phyloP scores from a whole-genome alignment of 1,140 invertebrate genomes.

The Drosophila lowei region DNA sequence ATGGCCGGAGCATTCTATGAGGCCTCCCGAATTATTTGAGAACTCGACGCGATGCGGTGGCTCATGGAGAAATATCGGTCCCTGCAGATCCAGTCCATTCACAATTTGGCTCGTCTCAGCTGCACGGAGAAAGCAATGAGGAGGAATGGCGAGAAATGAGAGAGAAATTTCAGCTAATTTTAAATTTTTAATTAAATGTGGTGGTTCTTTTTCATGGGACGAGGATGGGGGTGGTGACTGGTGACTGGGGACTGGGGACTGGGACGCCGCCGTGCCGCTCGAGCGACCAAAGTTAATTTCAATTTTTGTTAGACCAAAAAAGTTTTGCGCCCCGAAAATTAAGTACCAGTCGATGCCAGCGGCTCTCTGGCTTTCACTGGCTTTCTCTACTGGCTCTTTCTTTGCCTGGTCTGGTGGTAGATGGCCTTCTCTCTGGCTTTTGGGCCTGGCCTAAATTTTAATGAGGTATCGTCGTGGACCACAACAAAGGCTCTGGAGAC shows the following conservation, averaged over 20 bases:
- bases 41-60: slow-evolving; percentile 93
- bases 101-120: slow-evolving; percentile 67
- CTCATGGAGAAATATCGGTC: slow-evolving; percentile 90
- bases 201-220: not conserved
- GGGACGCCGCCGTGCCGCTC: slow-evolving; percentile 17
- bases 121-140: slow-evolving; percentile 34
- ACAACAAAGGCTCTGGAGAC: slow-evolving; percentile 75
- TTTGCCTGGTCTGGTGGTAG: not conserved
- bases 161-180: slow-evolving; percentile 40
- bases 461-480: slow-evolving; percentile 60
- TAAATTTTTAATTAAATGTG: slow-evolving; percentile 64
- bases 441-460: slow-evolving; percentile 76
- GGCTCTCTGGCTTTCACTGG: not conserved
- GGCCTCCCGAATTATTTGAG: slow-evolving; percentile 91
- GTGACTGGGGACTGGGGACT: not conserved
- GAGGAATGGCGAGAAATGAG: slow-evolving; percentile 2
- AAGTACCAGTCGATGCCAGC: slow-evolving; percentile 44
- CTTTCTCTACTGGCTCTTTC: not conserved
- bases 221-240: slow-evolving; percentile 27
- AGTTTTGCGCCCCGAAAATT: slow-evolving; percentile 48
- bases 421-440: slow-evolving; percentile 5
- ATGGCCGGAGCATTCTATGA: slow-evolving; percentile 91
- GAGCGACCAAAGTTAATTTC: slow-evolving; percentile 74
- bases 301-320: slow-evolving; percentile 69
- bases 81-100: slow-evolving; percentile 88